Evolutionary conservation across 2,797 vertebrate species (phyloP), one percentile per base, ranked within the genome.

Genomic region (Karalla daura): DNA sequence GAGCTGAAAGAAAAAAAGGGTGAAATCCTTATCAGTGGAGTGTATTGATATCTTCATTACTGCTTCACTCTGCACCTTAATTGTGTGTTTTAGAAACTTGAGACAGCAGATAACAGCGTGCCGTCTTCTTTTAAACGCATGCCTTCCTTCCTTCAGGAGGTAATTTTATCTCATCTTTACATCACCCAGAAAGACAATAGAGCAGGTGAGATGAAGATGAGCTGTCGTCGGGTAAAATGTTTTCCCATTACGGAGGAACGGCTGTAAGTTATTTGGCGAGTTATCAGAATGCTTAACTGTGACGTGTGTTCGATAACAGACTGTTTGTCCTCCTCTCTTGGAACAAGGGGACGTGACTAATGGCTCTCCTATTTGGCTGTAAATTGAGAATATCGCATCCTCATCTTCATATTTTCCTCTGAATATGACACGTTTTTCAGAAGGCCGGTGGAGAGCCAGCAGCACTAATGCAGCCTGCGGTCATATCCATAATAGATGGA

Each of bases 201-300:
- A 66, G 58, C 21, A 78, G 49, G 15, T 32, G 23, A 74, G 76
- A 86, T 80, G 78, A 73, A 76, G 70, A 83, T 51, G 62, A 74
- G 65, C 77, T 84, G 80, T 80, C 64, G 83, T 55, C 20, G 58
- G 70, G 51, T 69, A 52, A 74, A 75, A 72, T 47, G 58, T 72
- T 75, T 66, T 73, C 46, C 49, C 78, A 59, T 74, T 65, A 52
- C 39, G 7, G 32, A 13, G 36, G 76, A 83, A 76, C 54, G 25
- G 36, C 51, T 70, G n/a, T 67, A 68, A 82, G 45, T 78, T 70
- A 81, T 53, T 54, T 46, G 61, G 33, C 64, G n/a, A n/a, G n/a
- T n/a, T 60, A 62, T 64, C n/a, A 3, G 63, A 59, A 70, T 62
- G 11, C 50, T 78, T 61, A 50, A 82, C 60, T 47, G 64, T 76